Base-by-base conservation (phyloP, 2,113 vertebrate genomes). In the Rhea americana region DNA sequence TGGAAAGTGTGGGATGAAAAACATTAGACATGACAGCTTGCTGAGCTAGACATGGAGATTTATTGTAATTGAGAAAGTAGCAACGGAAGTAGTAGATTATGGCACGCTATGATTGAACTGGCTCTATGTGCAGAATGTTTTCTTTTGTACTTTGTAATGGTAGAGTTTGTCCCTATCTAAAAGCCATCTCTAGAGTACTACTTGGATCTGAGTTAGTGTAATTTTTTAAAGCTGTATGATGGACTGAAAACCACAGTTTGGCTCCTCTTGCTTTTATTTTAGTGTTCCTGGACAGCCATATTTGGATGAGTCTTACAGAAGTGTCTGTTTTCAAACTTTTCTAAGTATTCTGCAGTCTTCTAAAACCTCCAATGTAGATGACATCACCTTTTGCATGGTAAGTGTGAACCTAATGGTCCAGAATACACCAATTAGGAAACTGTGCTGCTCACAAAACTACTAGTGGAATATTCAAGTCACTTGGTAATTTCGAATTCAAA, bases 331-430 rank as follows among this genome's bases (percentile, higher is more conserved):
- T 94, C 96, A 96, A 59, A 97, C 98, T 77, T 99, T 99, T 76
- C 94, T 99, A 39, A 97, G 96, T 89, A 98, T 98, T 25, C 97
- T 99, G 62, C 98, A 99, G 93, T 97, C 98, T 83, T 96, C 98
- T 25, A 98, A 98, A 96, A 96, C 97, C 22, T 55, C 97, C 70
- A 93, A 98, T 67, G 97, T 98, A 16, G 99, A 99, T 62, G 99
- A 99, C 79, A 98, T 99, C 80, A 97, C 98, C 56, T 98, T 98
- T 93, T 99, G 98, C 96, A 98, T 98, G 97, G 99, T 99, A 96
- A 90, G 98, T 96, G 30, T 37, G 30, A 75, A 37, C n/a, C 26
- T 86, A 32, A 37, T 81, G 37, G 5, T 43, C 50, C 85, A 9
- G 39, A 48, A 65, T 70, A 19, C 3, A 43, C 59, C 82, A 15